Evolutionary conservation across 2,797 vertebrate species (phyloP), one percentile per base, ranked within the genome.

Genomic region (Babyrousa celebensis): DNA sequence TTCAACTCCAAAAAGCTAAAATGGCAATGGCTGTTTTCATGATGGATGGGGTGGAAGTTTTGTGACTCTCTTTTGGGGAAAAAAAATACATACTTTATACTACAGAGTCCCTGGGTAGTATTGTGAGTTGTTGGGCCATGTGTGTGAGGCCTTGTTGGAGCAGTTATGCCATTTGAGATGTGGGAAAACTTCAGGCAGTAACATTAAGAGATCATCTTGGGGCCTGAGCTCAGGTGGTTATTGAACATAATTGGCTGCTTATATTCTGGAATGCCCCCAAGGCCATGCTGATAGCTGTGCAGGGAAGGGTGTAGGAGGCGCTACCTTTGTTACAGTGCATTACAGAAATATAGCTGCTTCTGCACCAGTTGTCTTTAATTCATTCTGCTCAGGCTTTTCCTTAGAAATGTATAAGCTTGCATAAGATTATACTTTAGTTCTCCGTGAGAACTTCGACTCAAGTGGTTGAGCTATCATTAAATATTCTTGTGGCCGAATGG

Each of bases 1-100:
- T 52, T 86, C 27, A 58, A 58, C 20, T 92, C 70, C 48, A 74
- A 89, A 40, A 72, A 92, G 11, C 23, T 56, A 80, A 88, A 67
- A 14, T 14, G n/a, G 43, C 90, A 71, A 54, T 86, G 20, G 48
- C 48, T 88, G 12, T 94, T 94, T 83, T 88, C 43, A 88, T 75
- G 16, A 29, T 85, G 27, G 27, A 85, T 68, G 11, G 65, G 83
- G 56, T 68, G 16, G 5, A 56, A 85, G 86, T 92, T 94, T 62
- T 60, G 17, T 21, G 52, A 71, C n/a, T 90, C 77, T 93, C 27
- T 40, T 92, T 88, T 29, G n/a, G 27, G 12, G 36, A 36, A 36
- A 1, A 20, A 89, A 54, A 68, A 54, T 54, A 60, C 56, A 1
- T 54, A 63, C 52, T 88, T 84, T 58, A 78, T 78, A 91, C 15